A percentile compares a stretch with the other conserved stretches of the same genome.
phyloP scores from a whole-genome alignment of 2,797 vertebrate species.

The Xyrichtys novacula region DNA sequence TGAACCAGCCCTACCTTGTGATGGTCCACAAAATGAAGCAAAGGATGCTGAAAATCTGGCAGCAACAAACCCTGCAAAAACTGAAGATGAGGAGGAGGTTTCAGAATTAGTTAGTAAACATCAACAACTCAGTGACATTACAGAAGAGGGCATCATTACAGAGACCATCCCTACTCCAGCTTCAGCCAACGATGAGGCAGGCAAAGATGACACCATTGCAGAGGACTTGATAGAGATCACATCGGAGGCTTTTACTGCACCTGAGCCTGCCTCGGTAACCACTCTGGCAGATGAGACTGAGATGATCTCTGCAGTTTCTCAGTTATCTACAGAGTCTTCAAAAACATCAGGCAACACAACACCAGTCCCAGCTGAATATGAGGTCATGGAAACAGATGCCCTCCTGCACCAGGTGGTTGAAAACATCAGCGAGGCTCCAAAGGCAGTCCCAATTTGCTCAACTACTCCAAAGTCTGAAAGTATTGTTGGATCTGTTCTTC shows the following conservation, averaged over 20 bases:
- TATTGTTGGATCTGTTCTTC: conserved; percentile 38
- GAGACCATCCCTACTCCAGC: conserved; percentile 72
- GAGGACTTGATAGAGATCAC: conserved; percentile 87
- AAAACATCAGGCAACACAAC: conserved; percentile 91
- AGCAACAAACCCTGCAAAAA: conserved; percentile 27
- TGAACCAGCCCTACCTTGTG: conserved; percentile 30
- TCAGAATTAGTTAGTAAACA: conserved; percentile 78
- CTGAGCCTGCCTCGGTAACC: conserved; percentile 78
- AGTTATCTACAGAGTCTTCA: conserved; percentile 87
- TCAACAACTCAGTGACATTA: conserved; percentile 79
- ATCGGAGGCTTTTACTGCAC: conserved; percentile 88
- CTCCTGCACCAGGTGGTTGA: conserved; percentile 87
- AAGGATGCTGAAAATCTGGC: conserved; percentile 53
- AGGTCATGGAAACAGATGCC: conserved; percentile 78
- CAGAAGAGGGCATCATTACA: conserved; percentile 81
- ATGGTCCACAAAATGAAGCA: conserved; percentile 30
- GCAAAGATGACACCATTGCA: conserved; percentile 79
- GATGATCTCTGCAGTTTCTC: conserved; percentile 96
- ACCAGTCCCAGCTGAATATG: conserved; percentile 84
- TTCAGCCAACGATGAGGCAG: conserved; percentile 72
- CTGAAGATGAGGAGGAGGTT: conserved; percentile 80
- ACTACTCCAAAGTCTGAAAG: conserved; percentile 48
- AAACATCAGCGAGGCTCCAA: conserved; percentile 75
- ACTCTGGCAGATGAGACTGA: conserved; percentile 90
- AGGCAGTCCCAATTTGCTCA: conserved; percentile 51